Percentiles rank a stretch among this genome's conserved stretches.
Conservation (phyloP, 2,797 vertebrate species). For the Phyllotis vaccarum region DNA sequence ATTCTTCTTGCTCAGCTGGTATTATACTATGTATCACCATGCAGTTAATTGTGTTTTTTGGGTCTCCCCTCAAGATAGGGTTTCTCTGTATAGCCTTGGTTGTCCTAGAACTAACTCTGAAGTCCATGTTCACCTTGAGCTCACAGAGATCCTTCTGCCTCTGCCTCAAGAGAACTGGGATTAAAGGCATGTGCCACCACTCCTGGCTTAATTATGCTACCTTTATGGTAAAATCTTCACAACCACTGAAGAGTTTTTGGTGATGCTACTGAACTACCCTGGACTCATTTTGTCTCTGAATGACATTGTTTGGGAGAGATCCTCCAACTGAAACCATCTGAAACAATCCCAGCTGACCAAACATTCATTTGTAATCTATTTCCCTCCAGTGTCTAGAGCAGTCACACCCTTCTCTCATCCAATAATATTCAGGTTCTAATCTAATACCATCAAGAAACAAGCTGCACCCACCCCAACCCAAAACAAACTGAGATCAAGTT, state of each 20-base stretch:
- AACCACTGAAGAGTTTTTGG: not conserved
- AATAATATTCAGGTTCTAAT: constrained; percentile 2
- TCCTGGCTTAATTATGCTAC: too few species aligned
- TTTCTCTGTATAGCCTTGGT: not conserved
- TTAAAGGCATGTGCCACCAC: not conserved
- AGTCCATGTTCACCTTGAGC: not conserved
- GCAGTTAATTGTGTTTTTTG: not conserved
- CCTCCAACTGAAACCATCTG: not conserved
- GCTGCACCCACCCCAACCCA: not conserved
- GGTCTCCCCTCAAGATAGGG: not conserved
- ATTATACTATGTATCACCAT: not conserved
- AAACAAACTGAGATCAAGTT: not conserved
- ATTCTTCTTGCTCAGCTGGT: not conserved
- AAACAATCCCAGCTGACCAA: not conserved
- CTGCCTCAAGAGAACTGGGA: not conserved
- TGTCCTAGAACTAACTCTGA: not conserved
- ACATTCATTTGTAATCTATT: not conserved
- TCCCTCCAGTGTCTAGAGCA: not conserved
- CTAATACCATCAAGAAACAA: not conserved
- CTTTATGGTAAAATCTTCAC: not conserved
- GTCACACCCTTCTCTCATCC: not conserved
- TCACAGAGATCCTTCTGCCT: not conserved
- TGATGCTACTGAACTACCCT: not conserved
- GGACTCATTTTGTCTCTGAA: not conserved
- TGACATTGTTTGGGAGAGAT: not conserved